phyloP scores from a whole-genome alignment of 2,113 vertebrate species.

The Circaetus cinerascens region DNA sequence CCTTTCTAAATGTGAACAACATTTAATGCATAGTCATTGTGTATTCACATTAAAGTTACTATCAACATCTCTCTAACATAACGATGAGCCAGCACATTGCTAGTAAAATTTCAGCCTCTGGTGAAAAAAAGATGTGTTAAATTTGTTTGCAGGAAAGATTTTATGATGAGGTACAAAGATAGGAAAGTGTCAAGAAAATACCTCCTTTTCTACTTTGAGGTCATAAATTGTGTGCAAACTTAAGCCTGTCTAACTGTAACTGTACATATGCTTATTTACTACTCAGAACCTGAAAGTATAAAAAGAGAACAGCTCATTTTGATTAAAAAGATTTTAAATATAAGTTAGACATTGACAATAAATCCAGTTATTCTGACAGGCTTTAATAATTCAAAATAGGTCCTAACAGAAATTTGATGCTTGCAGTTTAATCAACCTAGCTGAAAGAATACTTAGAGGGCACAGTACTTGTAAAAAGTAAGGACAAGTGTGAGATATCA shows the following conservation, averaged over 20 bases:
- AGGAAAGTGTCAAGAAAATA: neutral
- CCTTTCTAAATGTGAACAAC: neutral
- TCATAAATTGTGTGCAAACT: neutral
- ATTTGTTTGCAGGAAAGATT: neutral
- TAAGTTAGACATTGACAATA: neutral
- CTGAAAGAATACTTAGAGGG: neutral
- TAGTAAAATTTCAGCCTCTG: neutral
- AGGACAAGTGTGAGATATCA: neutral
- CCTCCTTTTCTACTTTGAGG: neutral
- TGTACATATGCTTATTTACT: neutral
- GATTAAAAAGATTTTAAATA: neutral
- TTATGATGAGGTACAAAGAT: neutral
- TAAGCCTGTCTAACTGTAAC: neutral
- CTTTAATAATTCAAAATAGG: neutral
- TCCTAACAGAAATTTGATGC: neutral
- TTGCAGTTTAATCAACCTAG: neutral
- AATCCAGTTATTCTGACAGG: neutral
- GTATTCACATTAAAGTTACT: neutral
- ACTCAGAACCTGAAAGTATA: neutral
- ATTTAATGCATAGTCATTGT: neutral
- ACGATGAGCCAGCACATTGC: neutral
- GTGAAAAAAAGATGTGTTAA: neutral
- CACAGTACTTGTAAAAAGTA: neutral
- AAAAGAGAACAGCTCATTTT: neutral
- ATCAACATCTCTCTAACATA: neutral